Percentiles rank a stretch among this genome's conserved stretches.
Conservation (phyloP, 2,113 vertebrate genomes). For the Phalacrocorax aristotelis region DNA sequence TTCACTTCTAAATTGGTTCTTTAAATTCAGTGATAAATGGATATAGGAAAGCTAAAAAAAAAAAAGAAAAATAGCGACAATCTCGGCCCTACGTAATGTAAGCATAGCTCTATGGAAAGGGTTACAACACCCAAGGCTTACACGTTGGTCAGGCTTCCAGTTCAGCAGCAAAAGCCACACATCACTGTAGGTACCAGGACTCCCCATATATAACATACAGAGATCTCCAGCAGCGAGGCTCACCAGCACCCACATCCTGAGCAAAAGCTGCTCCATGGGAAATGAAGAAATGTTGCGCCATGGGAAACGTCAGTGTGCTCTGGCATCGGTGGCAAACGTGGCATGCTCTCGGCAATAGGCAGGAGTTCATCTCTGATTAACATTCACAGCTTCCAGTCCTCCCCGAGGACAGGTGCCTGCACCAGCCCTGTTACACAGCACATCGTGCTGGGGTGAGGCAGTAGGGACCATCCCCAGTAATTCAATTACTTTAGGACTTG, state of each 20-base stretch:
- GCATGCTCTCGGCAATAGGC: background rate
- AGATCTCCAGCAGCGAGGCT: background rate
- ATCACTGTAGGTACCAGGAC: background rate
- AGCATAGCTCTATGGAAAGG: background rate
- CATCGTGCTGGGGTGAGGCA: background rate
- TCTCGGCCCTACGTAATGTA: background rate
- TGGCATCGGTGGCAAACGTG: accelerated
- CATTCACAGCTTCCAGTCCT: background rate
- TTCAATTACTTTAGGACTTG: background rate
- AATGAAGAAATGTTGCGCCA: background rate
- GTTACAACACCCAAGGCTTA: background rate
- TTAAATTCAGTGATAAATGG: background rate
- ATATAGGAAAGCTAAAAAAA: background rate
- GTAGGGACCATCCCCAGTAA: background rate
- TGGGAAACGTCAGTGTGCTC: background rate
- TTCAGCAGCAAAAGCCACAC: background rate
- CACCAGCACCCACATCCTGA: background rate
- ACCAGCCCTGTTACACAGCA: background rate
- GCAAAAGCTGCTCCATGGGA: background rate
- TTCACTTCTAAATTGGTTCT: background rate
- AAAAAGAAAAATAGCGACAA: background rate
- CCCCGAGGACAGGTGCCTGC: background rate
- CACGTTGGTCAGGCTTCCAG: accelerated
- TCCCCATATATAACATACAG: accelerated
- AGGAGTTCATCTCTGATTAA: background rate